phyloP scores from a whole-genome alignment of 2,797 vertebrate species.

The Pteropus rufus region DNA sequence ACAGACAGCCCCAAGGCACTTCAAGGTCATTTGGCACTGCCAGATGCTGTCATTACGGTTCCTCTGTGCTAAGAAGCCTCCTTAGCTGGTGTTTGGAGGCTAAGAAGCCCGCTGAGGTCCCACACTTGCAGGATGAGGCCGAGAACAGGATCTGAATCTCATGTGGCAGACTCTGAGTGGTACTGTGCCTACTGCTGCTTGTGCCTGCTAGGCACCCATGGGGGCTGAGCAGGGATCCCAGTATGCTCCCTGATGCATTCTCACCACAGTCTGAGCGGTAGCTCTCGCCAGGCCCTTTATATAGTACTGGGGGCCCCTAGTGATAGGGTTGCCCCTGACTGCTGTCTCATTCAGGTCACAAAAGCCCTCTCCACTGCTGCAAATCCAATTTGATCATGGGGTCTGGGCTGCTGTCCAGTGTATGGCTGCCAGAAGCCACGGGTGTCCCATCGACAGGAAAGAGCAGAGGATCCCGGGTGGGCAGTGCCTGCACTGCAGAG shows the following conservation, averaged over 20 bases:
- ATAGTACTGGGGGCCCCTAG: neutral
- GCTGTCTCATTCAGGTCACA: neutral
- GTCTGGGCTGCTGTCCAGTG: neutral
- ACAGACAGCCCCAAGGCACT: neutral
- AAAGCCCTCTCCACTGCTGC: neutral
- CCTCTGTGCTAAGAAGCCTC: neutral
- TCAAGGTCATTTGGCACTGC: neutral
- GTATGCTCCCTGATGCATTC: neutral
- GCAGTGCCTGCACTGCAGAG: neutral
- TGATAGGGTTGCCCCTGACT: neutral
- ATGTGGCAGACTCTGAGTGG: neutral
- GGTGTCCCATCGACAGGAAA: neutral
- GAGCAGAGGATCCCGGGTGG: neutral
- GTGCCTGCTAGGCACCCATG: too few relatives aligned
- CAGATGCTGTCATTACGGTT: neutral
- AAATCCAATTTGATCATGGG: neutral
- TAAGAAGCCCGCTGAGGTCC: neutral
- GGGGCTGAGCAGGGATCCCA: neutral
- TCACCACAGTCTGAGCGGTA: too few relatives aligned
- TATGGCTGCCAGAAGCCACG: neutral
- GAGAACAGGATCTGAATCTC: accelerated
- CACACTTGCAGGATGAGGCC: neutral
- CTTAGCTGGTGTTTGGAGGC: neutral
- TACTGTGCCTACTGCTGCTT: too few relatives aligned
- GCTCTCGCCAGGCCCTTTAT: neutral